Conservation (phyloP, 2,113 vertebrate species). For the Cyprinus carpio region DNA sequence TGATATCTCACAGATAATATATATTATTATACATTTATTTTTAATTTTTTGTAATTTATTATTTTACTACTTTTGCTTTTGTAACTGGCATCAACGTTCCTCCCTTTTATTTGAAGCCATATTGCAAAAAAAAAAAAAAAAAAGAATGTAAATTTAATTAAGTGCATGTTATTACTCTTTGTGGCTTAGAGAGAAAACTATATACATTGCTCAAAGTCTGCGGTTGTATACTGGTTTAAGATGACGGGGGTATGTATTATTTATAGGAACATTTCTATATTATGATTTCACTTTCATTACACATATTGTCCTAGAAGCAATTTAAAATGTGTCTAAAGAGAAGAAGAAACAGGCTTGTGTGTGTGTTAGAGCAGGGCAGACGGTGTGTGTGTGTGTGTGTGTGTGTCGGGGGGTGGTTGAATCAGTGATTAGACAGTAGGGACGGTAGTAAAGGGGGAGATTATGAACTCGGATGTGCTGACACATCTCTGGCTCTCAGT, state of each 20-base stretch:
- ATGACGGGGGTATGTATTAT: too few relatives aligned
- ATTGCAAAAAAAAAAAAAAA: neutral
- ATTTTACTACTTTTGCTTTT: neutral
- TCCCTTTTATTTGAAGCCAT: neutral
- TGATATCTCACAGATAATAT: too few relatives aligned
- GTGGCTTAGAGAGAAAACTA: neutral
- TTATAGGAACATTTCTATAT: too few relatives aligned
- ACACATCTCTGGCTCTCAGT: slow-evolving; percentile 78
- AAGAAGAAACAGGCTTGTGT: slow-evolving; percentile 22
- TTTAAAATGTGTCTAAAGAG: slow-evolving; percentile 1
- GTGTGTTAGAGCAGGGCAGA: too few relatives aligned
- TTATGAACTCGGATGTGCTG: slow-evolving; percentile 80
- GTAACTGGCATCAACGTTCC: neutral
- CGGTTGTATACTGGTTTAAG: neutral
- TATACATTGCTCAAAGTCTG: neutral
- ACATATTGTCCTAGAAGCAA: too few relatives aligned
- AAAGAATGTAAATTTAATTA: neutral
- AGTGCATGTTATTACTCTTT: too few relatives aligned
- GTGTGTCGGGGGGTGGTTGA: slow-evolving; percentile 68
- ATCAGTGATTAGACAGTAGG: slow-evolving; percentile 76
- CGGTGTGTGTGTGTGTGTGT: slow-evolving; percentile 1
- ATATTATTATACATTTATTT: too few relatives aligned
- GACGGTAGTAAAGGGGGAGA: slow-evolving; percentile 70
- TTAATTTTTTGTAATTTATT: too few relatives aligned
- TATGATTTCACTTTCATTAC: too few relatives aligned